Evolutionary conservation across 2,888 invertebrate species (phyloP).

Genomic region (Cremastobaeus sp.): DNA sequence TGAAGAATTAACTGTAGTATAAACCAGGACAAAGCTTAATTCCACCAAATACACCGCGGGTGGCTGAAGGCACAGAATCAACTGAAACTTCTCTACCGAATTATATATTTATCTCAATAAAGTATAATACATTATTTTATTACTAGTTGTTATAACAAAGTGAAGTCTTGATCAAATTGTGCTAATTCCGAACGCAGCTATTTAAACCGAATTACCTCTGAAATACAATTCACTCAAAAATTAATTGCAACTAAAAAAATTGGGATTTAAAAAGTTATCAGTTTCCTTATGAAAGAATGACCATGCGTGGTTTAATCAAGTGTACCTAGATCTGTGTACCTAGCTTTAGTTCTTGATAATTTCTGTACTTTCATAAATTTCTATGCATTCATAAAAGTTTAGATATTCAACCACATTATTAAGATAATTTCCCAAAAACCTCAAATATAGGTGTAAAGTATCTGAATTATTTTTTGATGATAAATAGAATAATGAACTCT

Average conservation of each 20-base stretch:
- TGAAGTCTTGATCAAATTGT: conserved; percentile 20
- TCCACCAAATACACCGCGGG: background rate
- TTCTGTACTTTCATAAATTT: too few species aligned
- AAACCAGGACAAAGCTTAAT: conserved; percentile 10
- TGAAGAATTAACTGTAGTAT: conserved; percentile 6
- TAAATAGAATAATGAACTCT: too few species aligned
- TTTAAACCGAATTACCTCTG: conserved; percentile 3
- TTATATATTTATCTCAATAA: conserved; percentile 11
- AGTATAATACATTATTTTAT: conserved; percentile 8
- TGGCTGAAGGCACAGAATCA: background rate
- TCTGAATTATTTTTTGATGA: too few species aligned
- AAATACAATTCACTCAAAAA: conserved; percentile 11
- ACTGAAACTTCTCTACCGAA: conserved; percentile 3
- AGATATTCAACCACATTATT: too few species aligned
- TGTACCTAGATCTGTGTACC: too few species aligned
- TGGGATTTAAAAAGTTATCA: too few species aligned
- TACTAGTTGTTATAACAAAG: conserved; percentile 3
- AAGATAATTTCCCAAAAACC: too few species aligned
- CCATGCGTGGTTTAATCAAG: too few species aligned
- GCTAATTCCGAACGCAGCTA: conserved; percentile 5
- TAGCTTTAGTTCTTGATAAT: too few species aligned
- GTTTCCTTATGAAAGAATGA: too few species aligned
- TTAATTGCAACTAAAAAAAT: conserved; percentile 12
- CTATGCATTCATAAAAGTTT: too few species aligned
- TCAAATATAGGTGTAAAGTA: too few species aligned